These are phyloP conservation scores for Mus spretus DNA, from an alignment of 2,797 vertebrate genomes.

Conservation along the genomic window DNA sequence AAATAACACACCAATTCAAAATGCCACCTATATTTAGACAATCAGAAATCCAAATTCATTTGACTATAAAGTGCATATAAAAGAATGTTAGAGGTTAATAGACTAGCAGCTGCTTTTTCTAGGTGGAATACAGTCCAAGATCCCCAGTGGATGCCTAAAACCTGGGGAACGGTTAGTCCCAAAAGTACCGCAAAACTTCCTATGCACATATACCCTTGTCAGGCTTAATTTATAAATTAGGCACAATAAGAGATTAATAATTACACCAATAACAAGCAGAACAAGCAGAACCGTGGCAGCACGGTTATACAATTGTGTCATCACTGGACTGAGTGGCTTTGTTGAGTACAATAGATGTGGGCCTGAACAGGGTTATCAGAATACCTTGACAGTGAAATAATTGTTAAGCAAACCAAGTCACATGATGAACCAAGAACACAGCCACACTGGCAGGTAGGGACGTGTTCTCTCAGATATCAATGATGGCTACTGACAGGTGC, in stretches of 20 bases:
- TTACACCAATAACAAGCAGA: background rate
- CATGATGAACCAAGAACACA: background rate
- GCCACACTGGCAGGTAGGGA: background rate
- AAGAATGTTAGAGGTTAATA: background rate
- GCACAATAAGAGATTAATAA: background rate
- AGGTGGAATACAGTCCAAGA: background rate
- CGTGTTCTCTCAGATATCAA: background rate
- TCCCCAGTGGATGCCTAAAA: background rate
- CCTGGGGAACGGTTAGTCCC: background rate
- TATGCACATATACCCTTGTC: background rate
- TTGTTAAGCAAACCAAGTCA: background rate
- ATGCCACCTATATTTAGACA: slow-evolving; percentile 7
- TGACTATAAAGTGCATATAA: background rate
- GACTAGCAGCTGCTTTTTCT: background rate
- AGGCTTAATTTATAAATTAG: background rate
- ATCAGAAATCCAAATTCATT: background rate
- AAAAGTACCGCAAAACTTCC: background rate
- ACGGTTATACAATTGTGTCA: background rate
- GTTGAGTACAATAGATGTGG: background rate
- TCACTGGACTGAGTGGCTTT: background rate
- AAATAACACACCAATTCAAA: background rate
- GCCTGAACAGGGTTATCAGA: background rate
- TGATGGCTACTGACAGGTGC: background rate
- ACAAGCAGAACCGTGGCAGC: background rate
- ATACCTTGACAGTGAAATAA: background rate